Base-by-base conservation (phyloP, 2,888 invertebrate species). In the Tholera decimalis region DNA sequence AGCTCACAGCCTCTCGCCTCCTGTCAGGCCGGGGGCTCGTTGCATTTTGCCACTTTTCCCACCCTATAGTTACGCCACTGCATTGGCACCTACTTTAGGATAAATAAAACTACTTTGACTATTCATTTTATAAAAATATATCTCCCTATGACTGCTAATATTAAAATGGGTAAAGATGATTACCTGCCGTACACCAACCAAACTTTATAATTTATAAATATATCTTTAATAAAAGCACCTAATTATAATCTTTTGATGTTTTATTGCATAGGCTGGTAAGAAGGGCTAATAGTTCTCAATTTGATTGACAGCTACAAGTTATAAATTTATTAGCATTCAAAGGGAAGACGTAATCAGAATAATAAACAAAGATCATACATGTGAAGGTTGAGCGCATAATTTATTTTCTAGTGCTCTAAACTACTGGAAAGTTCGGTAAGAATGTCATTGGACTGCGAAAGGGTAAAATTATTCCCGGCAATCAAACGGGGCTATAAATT, bases 401-500 rank as follows among this genome's bases (percentile, higher is more conserved):
- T 92, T 91, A 81, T 93, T 88, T 96, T 97, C 89, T 96, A 97
- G 97, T 96, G 95, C 88, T 96, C 96, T 94, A 97, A 97, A 93
- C 96, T 97, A 93, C 96, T 98, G 97, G 98, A 98, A 96, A 96
- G 96, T 91, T 97, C 97, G 90, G 95, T 98, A 93, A 96, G 96
- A 91, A 96, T 96, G 90, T 96, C 96, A 91, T 96, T 98, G 96
- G 96, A 97, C 93, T 97, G 97, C 91, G 96, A 96, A 91, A 97
- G 97, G 92, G 96, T 97, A 91, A 98, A 98, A 96, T 96, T 97
- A 92, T 97, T 98, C 90, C 98, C 98, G 89, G 96, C 98, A 81
- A 96, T 98, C 93, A 97, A 97, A 96, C 96, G 98, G 92, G 98
- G 98, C 92, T 97, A 97, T 94, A 96, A 96, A 93, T 97, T 97